phyloP scores from a whole-genome alignment of 2,797 vertebrate genomes.

The Rhynchonycteris naso region DNA sequence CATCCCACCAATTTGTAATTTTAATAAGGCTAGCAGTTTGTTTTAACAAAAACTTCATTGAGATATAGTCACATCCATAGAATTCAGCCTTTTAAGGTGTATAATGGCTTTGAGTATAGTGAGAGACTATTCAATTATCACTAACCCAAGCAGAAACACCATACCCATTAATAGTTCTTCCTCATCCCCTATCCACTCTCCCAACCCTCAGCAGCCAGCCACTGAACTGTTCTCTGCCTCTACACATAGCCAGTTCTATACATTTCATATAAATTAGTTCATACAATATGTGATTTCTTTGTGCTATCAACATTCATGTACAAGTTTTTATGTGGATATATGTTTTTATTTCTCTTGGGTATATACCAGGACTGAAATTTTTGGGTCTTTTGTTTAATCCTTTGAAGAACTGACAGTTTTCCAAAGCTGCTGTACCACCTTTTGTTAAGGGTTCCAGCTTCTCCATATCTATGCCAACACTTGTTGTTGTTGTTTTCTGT shows the following conservation, averaged over 20 bases:
- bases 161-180: not conserved
- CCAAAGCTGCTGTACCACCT: not conserved
- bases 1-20: not conserved
- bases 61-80: not conserved
- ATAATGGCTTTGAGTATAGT: not conserved
- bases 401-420: conserved; percentile 35
- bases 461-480: not conserved
- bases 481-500: not conserved
- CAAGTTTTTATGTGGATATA: not conserved
- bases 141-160: not conserved
- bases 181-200: not conserved
- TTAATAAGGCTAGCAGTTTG: not conserved
- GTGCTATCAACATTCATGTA: not conserved
- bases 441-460: not conserved
- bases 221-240: not conserved
- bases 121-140: not conserved
- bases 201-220: not conserved
- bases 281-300: not conserved
- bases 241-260: not conserved
- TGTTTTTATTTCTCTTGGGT: not conserved
- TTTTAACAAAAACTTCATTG: not conserved
- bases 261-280: not conserved
- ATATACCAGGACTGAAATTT: not conserved
- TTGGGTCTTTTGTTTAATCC: not conserved
- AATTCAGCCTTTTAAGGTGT: not conserved